Base-by-base conservation (phyloP, 23 tunicate species). In the Phallusia fumigata region DNA sequence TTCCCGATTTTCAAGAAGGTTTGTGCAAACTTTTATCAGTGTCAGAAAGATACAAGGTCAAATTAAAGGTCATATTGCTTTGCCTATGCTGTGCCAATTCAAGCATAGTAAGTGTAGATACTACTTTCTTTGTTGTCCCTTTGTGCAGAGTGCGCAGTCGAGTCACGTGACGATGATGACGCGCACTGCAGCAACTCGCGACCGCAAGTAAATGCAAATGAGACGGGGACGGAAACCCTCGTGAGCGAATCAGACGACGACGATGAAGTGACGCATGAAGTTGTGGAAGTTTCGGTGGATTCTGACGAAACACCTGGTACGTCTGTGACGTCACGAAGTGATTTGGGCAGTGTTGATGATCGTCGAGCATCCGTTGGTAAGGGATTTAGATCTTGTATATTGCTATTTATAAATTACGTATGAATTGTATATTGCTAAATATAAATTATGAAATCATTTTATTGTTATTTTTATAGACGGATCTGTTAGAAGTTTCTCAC, bases 321-420 rank as follows among this genome's bases (percentile, higher is more conserved):
- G 19, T 86, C 89, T 30, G 83, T 86, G 30, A 86, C 89, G 35
- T 86, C 89, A 79, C 83, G 89, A 65, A 86, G 89, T 65, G 89
- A 86, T 65, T 81, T 53, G 40, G 87, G 81, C 15, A 83, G 87
- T 32, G 53, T 31, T 24, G 32, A 35, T 33, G 80, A 69, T 28
- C 36, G 83, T 24, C 53, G 83, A 80, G 26, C 80, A 40, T 35
- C 52, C 30, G 47, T 35, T 77, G 80, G 80, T 77, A 35, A 36
- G 53, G 31, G 30, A 35, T 19, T 21, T 31, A 10, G 19, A 33
- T 30, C 10, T 40, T 40, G 47, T 10, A 10, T 5, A 3, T 40
- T 40, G 47, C 47, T 40, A 40, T 3, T 3, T 74, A 33, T 74
- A 3, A 3, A 3, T 33, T 74, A 19, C 3, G 44, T 74, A 19